Base-by-base conservation (phyloP, 2,888 invertebrate genomes). In the Drosophila subquinaria region DNA sequence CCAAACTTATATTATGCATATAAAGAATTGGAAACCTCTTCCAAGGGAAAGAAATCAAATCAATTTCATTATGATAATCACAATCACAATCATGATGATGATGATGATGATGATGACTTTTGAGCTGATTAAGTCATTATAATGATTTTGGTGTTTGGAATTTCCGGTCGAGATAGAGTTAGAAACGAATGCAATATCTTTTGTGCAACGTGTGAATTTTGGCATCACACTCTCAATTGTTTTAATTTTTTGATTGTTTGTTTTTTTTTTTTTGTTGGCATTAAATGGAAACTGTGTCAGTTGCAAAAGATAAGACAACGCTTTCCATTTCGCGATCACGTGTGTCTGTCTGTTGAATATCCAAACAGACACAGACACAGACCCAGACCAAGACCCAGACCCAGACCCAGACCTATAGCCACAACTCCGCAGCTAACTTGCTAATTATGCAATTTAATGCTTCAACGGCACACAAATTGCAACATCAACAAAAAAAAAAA, bases 361-460 rank as follows among this genome's bases (percentile, higher is more conserved):
- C 10, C 9, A 13, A 45, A 47, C 35, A 62, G 63, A 62, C 50
- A 45, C 5, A 27, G 27, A 6, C 27, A 1, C 17, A 17, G 17
- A 17, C 27, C 27, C 27, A 27, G 45, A 56, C 50, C 9, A 20
- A 63, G 51, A 56, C 43, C 47, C 5, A 55, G 27, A 56, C 38
- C 47, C 10, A 55, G 27, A 56, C 38, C 55, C 35, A 68, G 35
- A 52, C 30, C 43, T 48, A 43, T 40, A 55, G 23, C 42, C 43
- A 38, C n/a, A 51, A 48, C 55, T 65, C 50, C 43, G 13, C 53
- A 57, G 61, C 47, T 53, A 81, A 84, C 69, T 78, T 81, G 88
- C 85, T 88, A 88, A 85, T 88, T 85, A 88, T 88, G 85, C 85
- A 88, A 88, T 82, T 82, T 82, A 73, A 79, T 79, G 81, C 75